Conservation (phyloP, 2,797 vertebrate genomes). For the Lates japonicus region DNA sequence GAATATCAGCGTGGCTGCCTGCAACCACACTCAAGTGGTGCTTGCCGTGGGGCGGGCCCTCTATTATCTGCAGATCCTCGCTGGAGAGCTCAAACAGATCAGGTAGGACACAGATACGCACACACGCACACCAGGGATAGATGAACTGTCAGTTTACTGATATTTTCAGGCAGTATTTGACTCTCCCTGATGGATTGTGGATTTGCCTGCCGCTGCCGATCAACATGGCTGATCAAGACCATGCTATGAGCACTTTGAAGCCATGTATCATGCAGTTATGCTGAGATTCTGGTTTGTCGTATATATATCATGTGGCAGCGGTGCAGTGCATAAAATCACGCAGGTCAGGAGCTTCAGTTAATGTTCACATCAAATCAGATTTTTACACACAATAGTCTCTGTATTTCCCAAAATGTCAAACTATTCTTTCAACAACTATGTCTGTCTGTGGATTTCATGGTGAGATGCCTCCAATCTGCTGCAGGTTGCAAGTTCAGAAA, state of each 20-base stretch:
- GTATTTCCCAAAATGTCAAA: too few species aligned
- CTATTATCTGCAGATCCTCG: constrained; percentile 96
- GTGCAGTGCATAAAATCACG: too few species aligned
- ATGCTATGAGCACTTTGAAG: background rate
- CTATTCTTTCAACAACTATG: too few species aligned
- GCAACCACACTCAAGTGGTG: constrained; percentile 97
- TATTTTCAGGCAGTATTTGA: constrained; percentile 6
- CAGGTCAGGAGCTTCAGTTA: too few species aligned
- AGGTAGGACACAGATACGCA: constrained; percentile 83
- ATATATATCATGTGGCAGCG: too few species aligned
- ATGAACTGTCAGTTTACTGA: background rate
- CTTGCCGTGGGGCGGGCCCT: constrained; percentile 95
- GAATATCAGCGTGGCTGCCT: constrained; percentile 98
- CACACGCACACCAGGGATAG: background rate
- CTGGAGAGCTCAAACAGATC: constrained; percentile 96
- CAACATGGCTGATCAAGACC: background rate
- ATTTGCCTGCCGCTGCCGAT: background rate
- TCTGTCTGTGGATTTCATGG: too few species aligned
- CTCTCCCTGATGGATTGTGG: background rate
- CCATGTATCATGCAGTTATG: background rate
- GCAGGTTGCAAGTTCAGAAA: too few species aligned
- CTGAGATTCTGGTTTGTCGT: background rate
- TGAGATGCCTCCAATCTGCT: too few species aligned
- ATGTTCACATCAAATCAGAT: too few species aligned
- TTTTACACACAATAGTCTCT: too few species aligned